phyloP scores from a whole-genome alignment of 2,888 invertebrate species.

The Agrotis exclamationis region DNA sequence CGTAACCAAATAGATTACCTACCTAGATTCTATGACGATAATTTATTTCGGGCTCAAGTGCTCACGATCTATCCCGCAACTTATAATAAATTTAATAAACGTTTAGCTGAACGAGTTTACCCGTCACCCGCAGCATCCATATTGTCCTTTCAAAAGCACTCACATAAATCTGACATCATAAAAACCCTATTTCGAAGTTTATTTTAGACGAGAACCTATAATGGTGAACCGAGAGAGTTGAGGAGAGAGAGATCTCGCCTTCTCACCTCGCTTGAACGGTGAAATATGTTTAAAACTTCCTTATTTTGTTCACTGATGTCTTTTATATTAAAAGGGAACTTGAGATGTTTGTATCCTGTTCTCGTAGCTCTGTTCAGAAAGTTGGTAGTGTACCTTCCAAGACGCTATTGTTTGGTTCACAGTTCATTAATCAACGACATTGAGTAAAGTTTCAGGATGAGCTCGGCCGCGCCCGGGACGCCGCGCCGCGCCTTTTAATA shows the following conservation, averaged over 20 bases:
- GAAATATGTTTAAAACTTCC: constrained; percentile 6
- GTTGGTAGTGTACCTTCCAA: constrained; percentile 68
- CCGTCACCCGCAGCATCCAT: constrained; percentile 41
- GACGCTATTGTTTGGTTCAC: constrained; percentile 85
- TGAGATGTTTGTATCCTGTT: constrained; percentile 13
- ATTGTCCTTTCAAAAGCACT: constrained; percentile 38
- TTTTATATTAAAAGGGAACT: constrained; percentile 23
- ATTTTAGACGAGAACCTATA: constrained; percentile 20
- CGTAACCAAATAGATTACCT: constrained; percentile 24
- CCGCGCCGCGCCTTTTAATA: constrained; percentile 55
- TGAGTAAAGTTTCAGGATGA: constrained; percentile 81
- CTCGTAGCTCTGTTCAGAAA: constrained; percentile 65
- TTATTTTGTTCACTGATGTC: constrained; percentile 11
- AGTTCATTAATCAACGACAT: constrained; percentile 87
- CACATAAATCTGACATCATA: constrained; percentile 52
- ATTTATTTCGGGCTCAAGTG: constrained; percentile 2
- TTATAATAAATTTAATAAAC: constrained; percentile 33
- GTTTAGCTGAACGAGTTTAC: constrained; percentile 26
- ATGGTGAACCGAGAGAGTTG: too few relatives aligned
- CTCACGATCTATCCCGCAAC: background rate
- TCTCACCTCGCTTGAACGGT: background rate
- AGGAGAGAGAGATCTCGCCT: too few relatives aligned
- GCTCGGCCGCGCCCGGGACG: constrained; percentile 75
- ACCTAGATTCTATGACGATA: constrained; percentile 4
- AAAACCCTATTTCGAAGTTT: constrained; percentile 52